Percentiles rank a stretch among this genome's conserved stretches.
Evolutionary conservation across 2,797 vertebrate genomes (phyloP).

Genomic region (Astyanax mexicanus): DNA sequence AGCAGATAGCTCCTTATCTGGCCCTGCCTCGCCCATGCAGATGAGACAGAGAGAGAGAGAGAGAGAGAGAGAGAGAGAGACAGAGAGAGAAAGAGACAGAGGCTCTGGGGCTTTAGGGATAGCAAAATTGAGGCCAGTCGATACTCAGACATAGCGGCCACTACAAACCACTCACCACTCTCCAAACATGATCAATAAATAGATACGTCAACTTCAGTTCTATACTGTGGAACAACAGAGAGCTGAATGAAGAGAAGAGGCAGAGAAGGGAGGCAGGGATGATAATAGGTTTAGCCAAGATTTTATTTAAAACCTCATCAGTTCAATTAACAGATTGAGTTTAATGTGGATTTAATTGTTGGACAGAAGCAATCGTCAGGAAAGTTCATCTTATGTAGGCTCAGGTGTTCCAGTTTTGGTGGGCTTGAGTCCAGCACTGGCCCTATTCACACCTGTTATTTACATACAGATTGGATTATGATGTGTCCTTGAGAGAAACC

Average conservation of each 20-base stretch:
- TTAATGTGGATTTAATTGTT: neutral
- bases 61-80: conserved; percentile 21
- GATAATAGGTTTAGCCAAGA: neutral
- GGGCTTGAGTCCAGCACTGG: too few species aligned
- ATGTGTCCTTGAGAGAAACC: too few species aligned
- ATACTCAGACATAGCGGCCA: conserved; percentile 14
- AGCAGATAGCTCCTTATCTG: conserved; percentile 60
- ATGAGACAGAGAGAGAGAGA: conserved; percentile 57
- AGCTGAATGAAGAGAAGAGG: neutral
- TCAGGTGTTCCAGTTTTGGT: too few species aligned
- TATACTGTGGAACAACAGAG: conserved; percentile 33
- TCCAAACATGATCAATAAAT: conserved; percentile 62
- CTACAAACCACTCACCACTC: conserved; percentile 58
- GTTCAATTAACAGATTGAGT: neutral
- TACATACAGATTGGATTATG: too few species aligned
- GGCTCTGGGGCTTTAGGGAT: neutral
- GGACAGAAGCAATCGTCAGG: neutral
- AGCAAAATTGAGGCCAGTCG: neutral
- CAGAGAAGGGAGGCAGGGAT: neutral
- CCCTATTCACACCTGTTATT: too few species aligned
- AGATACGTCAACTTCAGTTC: conserved; percentile 55
- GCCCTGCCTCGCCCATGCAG: conserved; percentile 59
- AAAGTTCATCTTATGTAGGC: neutral
- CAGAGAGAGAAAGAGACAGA: neutral
- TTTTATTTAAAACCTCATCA: neutral